Base-by-base conservation (phyloP, 2,113 vertebrate species). In the Thalassarche chlororhynchos region DNA sequence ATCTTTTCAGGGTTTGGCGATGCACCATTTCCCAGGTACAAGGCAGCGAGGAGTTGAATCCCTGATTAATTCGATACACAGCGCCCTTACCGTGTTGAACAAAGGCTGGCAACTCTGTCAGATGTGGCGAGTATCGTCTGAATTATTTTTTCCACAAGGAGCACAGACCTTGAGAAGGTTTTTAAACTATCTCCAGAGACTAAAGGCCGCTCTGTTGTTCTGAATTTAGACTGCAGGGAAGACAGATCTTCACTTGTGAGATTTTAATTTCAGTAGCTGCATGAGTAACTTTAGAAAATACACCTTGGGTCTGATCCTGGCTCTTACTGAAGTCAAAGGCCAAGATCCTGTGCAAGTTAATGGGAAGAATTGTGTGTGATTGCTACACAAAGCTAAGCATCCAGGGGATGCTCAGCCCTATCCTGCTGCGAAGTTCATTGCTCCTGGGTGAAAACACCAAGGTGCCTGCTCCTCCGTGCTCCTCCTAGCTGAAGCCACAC, bases 91-190 rank as follows among this genome's bases (percentile, higher is more conserved):
- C 29, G 1, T 75, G 70, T 13, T 17, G 84, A 97, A 95, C 89
- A 87, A 90, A 92, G 75, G 86, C 89, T 91, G 78, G 51, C 46
- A 65, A 82, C 58, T 46, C 83, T 90, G 49, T 94, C 76, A 92
- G 38, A 82, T 52, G 46, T 64, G 88, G 68, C 17, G 11, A 97
- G 71, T 44, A 38, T 61, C 34, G 6, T 49, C 85, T 88, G 93
- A 96, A 86, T 86, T 91, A 87, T 92, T 88, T 83, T 79, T 95
- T 90, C 84, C 76, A 40, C 29, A 36, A 81, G 75, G 29, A 96
- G 49, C 57, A 32, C 60, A 93, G 89, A 86, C 81, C 91, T 96
- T 81, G 64, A 75, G 75, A 81, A 94, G 90, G 38, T 84, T 97
- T 89, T 95, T 62, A 93, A 81, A 66, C 51, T 49, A 78, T 88